Conservation (phyloP, 1,140 invertebrate genomes). For the Drosophila orena region DNA sequence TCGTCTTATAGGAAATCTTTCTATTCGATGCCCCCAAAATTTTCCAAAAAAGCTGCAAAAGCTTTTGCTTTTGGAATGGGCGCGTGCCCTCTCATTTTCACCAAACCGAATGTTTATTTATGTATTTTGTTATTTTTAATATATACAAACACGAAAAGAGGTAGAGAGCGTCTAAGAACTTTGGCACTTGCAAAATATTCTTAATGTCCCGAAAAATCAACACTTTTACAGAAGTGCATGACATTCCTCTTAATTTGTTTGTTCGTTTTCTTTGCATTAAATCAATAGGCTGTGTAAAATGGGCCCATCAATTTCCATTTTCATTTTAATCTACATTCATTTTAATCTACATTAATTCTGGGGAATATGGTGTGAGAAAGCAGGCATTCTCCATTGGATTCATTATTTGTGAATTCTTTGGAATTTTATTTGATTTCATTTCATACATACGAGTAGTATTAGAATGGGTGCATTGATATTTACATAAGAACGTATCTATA, state of each 20-base stretch:
- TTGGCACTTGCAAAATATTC: slow-evolving; percentile 12
- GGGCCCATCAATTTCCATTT: slow-evolving; percentile 1
- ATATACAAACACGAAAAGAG: slow-evolving; percentile 7
- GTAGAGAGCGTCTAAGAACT: slow-evolving; percentile 1
- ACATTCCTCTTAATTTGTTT: neutral
- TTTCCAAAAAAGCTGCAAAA: slow-evolving; percentile 14
- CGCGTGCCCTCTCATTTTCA: slow-evolving; percentile 28
- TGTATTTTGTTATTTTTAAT: slow-evolving; percentile 43
- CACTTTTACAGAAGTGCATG: slow-evolving; percentile 11
- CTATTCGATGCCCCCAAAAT: neutral
- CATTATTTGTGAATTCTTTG: too few relatives aligned
- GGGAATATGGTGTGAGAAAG: too few relatives aligned
- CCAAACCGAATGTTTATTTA: slow-evolving; percentile 25
- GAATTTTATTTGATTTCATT: too few relatives aligned
- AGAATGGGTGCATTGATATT: too few relatives aligned
- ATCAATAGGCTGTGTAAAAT: neutral
- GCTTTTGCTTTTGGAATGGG: slow-evolving; percentile 27
- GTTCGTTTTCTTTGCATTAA: neutral
- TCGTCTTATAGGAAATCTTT: neutral
- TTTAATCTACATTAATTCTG: too few relatives aligned
- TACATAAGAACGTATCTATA: too few relatives aligned
- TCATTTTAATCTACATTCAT: too few relatives aligned
- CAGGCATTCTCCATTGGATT: too few relatives aligned
- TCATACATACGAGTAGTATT: too few relatives aligned
- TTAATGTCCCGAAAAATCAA: slow-evolving; percentile 7